Percentiles rank a stretch among this genome's conserved stretches.
Evolutionary conservation across 1,140 invertebrate genomes (phyloP).

Genomic region (Polypedilum vanderplanki): DNA sequence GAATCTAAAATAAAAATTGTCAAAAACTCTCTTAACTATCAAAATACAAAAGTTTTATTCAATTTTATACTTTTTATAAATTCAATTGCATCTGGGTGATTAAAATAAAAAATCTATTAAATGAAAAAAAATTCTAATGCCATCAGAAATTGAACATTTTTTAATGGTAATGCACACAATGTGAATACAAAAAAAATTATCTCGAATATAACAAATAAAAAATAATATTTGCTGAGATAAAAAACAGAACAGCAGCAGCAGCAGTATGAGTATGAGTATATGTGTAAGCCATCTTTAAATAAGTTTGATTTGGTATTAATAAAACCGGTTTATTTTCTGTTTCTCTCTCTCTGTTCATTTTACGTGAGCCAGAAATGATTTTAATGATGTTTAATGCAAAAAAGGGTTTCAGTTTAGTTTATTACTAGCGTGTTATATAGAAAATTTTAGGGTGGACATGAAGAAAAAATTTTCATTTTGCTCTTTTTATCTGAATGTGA

Average conservation of each 20-base stretch:
- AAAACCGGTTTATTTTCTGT: background rate
- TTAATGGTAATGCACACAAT: background rate
- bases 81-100: too few species aligned
- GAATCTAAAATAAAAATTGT: too few species aligned
- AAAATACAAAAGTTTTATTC: too few species aligned
- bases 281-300: constrained; percentile 28
- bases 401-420: constrained; percentile 21
- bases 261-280: background rate
- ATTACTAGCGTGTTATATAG: background rate
- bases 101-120: too few species aligned
- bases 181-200: too few species aligned
- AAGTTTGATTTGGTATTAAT: constrained; percentile 26
- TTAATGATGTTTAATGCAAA: constrained; percentile 22
- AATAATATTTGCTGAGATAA: too few species aligned
- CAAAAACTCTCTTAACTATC: too few species aligned
- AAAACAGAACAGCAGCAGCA: too few species aligned
- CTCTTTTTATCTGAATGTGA: background rate
- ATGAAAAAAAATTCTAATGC: background rate
- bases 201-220: too few species aligned
- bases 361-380: constrained; percentile 20
- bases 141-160: background rate
- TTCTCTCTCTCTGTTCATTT: constrained; percentile 5
- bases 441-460: constrained; percentile 2
- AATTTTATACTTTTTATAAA: too few species aligned
- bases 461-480: background rate